phyloP scores from a whole-genome alignment of 2,888 invertebrate species.

The Linyphia triangularis region DNA sequence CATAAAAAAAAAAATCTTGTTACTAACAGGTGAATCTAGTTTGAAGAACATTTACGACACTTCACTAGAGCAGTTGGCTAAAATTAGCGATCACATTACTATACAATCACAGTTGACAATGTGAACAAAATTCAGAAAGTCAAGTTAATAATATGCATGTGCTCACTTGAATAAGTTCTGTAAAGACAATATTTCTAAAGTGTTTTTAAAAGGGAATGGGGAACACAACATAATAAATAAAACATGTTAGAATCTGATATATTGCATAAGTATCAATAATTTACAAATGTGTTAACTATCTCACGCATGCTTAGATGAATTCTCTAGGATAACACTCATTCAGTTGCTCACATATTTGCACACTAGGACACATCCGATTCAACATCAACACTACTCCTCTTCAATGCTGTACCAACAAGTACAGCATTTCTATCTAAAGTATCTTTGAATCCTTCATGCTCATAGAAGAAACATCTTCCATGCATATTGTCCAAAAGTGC shows the following conservation, averaged over 20 bases:
- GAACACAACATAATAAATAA: constrained; percentile 46
- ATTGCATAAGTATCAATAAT: constrained; percentile 40
- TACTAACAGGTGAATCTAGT: constrained; percentile 31
- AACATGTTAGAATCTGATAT: constrained; percentile 43
- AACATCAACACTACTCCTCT: constrained; percentile 3
- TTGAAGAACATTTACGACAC: constrained; percentile 43
- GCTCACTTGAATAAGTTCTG: constrained; percentile 19
- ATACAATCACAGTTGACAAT: constrained; percentile 64
- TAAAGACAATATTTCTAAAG: constrained; percentile 38
- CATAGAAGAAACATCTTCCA: not conserved
- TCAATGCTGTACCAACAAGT: not conserved
- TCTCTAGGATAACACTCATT: constrained; percentile 51
- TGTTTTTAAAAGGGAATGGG: constrained; percentile 38
- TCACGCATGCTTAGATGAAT: constrained; percentile 44
- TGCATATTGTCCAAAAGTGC: too few species aligned
- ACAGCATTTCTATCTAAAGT: constrained; percentile 30
- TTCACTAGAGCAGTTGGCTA: constrained; percentile 36
- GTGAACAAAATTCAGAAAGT: constrained; percentile 27
- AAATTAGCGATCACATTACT: constrained; percentile 45
- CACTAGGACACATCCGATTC: not conserved
- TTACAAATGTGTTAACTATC: constrained; percentile 44
- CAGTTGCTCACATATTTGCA: constrained; percentile 18
- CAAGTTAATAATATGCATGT: constrained; percentile 6
- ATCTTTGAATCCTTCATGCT: not conserved
- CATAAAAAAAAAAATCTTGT: constrained; percentile 24